phyloP scores from a whole-genome alignment of 2,888 invertebrate genomes.

The Dynastes hyllus region DNA sequence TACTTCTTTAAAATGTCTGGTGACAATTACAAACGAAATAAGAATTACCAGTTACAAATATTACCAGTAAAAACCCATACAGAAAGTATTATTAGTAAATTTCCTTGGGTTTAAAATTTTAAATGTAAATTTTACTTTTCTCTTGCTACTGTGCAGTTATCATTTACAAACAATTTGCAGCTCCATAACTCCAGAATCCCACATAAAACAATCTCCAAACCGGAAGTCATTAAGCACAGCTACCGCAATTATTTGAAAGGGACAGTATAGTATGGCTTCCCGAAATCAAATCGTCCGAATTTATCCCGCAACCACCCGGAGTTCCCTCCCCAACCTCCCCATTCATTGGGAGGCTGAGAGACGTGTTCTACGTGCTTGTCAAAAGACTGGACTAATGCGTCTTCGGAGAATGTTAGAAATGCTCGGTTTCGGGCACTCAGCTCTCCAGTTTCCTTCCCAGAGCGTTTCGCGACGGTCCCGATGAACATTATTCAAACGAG shows the following conservation, averaged over 20 bases:
- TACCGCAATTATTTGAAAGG: neutral
- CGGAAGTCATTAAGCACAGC: neutral
- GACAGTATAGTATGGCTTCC: neutral
- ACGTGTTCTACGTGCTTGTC: conserved; percentile 36
- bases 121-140: no score
- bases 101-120: no score
- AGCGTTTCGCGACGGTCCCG: neutral
- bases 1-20: no score
- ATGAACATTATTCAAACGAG: conserved; percentile 19
- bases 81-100: no score
- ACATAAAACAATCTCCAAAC: neutral
- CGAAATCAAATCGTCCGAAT: conserved; percentile 18
- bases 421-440: conserved; percentile 5
- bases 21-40: no score
- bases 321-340: neutral
- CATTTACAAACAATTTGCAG: no score
- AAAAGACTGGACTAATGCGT: conserved; percentile 32
- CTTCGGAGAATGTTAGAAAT: conserved; percentile 39
- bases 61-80: no score
- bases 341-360: neutral
- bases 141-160: no score
- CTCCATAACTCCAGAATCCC: neutral
- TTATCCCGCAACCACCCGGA: neutral
- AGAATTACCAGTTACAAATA: no score
- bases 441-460: neutral